A percentile compares a stretch with the other conserved stretches of the same genome.
Evolutionary conservation across 2,113 vertebrate genomes (phyloP).

Genomic region (Cyanistes caeruleus): DNA sequence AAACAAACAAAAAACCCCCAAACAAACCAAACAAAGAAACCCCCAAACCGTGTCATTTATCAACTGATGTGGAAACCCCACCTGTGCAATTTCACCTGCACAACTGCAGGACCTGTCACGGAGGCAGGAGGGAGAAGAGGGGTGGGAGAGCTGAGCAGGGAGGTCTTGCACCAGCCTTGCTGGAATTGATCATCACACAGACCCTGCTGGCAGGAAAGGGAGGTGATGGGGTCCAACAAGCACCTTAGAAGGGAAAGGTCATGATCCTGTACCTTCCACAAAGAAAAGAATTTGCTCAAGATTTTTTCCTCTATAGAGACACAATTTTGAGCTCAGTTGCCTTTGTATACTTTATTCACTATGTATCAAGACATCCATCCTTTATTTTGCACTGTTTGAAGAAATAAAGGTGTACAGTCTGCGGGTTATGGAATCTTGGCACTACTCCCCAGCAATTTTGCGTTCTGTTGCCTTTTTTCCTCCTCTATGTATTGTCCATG

Average conservation of each 20-base stretch:
- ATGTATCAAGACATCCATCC: background rate
- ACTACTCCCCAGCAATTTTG: background rate
- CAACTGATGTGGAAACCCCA: background rate
- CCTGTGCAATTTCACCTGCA: background rate
- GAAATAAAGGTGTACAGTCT: background rate
- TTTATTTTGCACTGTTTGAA: background rate
- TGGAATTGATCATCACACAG: background rate
- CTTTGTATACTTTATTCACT: background rate
- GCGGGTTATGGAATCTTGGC: background rate
- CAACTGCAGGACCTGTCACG: fast-evolving
- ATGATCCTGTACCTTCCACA: background rate
- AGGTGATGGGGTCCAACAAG: background rate
- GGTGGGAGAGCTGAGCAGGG: background rate
- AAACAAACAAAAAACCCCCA: background rate
- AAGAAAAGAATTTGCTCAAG: background rate
- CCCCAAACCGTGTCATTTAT: background rate
- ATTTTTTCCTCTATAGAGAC: background rate
- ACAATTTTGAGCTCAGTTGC: background rate
- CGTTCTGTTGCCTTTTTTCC: background rate
- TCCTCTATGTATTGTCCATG: background rate
- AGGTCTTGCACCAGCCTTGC: background rate
- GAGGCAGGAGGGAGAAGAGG: background rate
- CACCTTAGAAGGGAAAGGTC: background rate
- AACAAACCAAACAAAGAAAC: background rate
- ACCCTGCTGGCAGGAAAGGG: background rate